Percentiles rank a stretch among this genome's conserved stretches.
Conservation (phyloP, 2,113 vertebrate genomes). For the Oncorhynchus kisutch region DNA sequence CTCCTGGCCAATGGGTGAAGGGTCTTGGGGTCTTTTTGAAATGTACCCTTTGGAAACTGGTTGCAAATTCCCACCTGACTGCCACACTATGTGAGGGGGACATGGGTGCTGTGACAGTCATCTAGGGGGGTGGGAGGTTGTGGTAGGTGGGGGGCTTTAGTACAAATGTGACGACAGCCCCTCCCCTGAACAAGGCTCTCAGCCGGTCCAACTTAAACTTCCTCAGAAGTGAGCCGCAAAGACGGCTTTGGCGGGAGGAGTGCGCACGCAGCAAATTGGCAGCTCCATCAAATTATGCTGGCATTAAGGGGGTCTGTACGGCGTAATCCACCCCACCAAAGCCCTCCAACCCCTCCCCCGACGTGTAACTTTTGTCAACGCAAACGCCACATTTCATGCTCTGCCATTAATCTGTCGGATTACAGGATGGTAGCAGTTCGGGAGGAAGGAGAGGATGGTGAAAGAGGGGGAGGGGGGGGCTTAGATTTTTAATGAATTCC, state of each 20-base stretch:
- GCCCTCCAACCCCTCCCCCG: constrained; percentile 70
- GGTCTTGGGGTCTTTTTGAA: no score
- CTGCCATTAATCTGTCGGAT: constrained; percentile 83
- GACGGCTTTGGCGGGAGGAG: constrained; percentile 58
- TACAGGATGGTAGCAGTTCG: constrained; percentile 71
- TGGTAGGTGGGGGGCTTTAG: no score
- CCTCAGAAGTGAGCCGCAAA: constrained; percentile 56
- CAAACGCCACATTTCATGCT: constrained; percentile 79
- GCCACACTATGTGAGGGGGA: constrained; percentile 2
- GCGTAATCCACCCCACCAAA: constrained; percentile 74
- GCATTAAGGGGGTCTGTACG: constrained; percentile 47
- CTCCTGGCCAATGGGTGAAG: no score
- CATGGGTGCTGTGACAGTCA: constrained; percentile 34
- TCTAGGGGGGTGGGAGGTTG: constrained; percentile 25
- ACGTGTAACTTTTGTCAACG: constrained; percentile 79
- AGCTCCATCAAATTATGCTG: constrained; percentile 80
- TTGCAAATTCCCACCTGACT: no score
- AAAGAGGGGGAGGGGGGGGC: constrained; percentile 17
- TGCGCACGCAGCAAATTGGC: constrained; percentile 78
- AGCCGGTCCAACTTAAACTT: constrained; percentile 63
- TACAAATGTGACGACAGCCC: constrained; percentile 31
- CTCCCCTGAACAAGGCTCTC: constrained; percentile 51
- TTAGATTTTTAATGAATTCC: constrained; percentile 63
- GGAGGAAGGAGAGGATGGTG: constrained; percentile 33
- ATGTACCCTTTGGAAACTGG: no score